Conservation (phyloP, 2,888 invertebrate genomes). For the Dromius quadrimaculatus region DNA sequence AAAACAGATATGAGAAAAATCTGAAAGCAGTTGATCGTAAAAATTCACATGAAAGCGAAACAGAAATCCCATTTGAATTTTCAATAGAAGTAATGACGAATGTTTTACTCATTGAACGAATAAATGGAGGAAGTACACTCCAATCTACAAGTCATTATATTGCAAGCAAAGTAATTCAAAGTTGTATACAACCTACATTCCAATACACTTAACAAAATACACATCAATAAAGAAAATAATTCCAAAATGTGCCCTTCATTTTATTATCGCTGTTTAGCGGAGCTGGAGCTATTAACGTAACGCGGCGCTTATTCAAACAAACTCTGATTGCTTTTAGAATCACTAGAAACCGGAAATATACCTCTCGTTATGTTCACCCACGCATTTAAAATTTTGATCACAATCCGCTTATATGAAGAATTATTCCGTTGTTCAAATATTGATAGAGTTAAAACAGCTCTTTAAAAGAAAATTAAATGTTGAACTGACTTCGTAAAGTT, state of each 20-base stretch:
- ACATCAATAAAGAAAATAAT: conserved; percentile 23
- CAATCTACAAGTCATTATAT: neutral
- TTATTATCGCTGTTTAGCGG: conserved; percentile 14
- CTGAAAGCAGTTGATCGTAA: too few relatives aligned
- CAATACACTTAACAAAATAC: conserved; percentile 27
- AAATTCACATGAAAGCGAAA: too few relatives aligned
- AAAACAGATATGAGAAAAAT: too few relatives aligned
- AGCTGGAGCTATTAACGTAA: conserved; percentile 15
- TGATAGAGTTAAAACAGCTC: conserved; percentile 15
- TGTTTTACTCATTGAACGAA: too few relatives aligned
- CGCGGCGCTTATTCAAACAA: conserved; percentile 32
- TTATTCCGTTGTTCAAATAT: conserved; percentile 7
- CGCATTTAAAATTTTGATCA: too few relatives aligned
- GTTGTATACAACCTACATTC: neutral
- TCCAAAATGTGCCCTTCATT: conserved; percentile 17
- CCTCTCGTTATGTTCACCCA: neutral
- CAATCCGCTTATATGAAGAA: conserved; percentile 6
- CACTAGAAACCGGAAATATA: neutral
- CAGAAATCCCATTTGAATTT: too few relatives aligned
- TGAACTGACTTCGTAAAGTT: conserved; percentile 23
- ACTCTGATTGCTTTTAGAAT: conserved; percentile 33
- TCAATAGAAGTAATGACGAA: too few relatives aligned
- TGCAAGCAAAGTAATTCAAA: conserved; percentile 12
- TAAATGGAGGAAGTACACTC: too few relatives aligned
- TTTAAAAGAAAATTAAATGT: conserved; percentile 26